Base-by-base conservation (phyloP, 2,797 vertebrate species). In the Anas georgica region DNA sequence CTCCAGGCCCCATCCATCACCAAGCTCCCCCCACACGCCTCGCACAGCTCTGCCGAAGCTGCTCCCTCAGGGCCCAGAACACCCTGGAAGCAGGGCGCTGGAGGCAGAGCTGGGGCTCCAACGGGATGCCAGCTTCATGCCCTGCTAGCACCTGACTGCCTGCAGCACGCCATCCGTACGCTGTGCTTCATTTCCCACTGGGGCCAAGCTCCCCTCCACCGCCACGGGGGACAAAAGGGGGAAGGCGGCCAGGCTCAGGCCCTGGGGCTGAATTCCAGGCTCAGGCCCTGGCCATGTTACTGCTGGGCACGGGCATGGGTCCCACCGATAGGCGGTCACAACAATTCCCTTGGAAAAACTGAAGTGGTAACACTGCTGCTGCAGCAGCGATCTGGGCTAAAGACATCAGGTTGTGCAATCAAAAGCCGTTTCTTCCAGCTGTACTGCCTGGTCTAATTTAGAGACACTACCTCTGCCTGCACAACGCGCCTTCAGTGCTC, bases 21-120 rank as follows among this genome's bases (percentile, higher is more conserved):
- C 2, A 1, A 1, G 6, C 43, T 6, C 23, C 20, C 5, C 3
- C 0, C 0, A 0, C 2, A 25, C 21, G 9, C 59, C 16, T 60
- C 16, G 3, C 7, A 3, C 0, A 9, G 28, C 3, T 7, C 20
- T 48, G 1, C 20, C 3, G 46, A 1, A 26, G 37, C 43, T 35
- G 10, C 73, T 56, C 18, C 54, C 31, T 5, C 0, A 6, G 33
- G 41, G 45, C 5, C 50, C 6, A 14, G 52, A 25, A 23, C 2
- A 2, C 1, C 10, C 4, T 25, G 46, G 10, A 48, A 43, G 56
- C 22, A 14, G 73, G 28, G 74, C 0, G 0, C 2, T 9, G n/a
- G 1, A 39, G 35, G 68, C 52, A 50, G 46, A 43, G 12, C 63
- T 45, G 35, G 26, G 50, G 26, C 22, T 63, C 48, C 17, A 1